These are phyloP conservation scores for Okapia johnstoni DNA, from an alignment of 2,113 vertebrate species.

Conservation along the genomic window DNA sequence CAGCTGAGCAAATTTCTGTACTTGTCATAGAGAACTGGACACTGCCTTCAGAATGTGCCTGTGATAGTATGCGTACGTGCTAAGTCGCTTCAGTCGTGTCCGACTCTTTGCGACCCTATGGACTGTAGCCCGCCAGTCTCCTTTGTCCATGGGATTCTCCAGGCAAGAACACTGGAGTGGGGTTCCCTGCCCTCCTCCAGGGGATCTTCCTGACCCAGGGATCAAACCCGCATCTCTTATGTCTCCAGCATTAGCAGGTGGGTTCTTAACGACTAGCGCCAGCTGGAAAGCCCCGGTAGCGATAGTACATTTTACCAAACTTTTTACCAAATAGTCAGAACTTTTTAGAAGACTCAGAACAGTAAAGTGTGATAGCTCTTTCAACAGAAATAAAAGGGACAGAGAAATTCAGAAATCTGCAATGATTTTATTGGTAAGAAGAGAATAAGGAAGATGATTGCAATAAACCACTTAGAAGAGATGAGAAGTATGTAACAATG, in stretches of 20 bases:
- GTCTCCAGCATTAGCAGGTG: not conserved
- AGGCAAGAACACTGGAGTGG: not conserved
- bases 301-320: not conserved
- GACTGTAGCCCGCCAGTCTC: not conserved
- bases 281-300: not conserved
- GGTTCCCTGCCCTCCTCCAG: not conserved
- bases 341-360: not conserved
- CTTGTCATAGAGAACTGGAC: not conserved
- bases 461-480: not conserved
- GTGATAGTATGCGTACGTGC: not conserved
- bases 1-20: not conserved
- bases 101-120: not conserved
- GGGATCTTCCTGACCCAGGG: not conserved
- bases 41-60: not conserved
- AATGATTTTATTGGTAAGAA: not conserved
- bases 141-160: not conserved
- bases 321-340: not conserved
- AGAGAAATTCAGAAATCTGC: not conserved
- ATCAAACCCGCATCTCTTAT: not conserved
- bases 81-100: not conserved
- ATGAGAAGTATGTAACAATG: not conserved
- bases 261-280: not conserved
- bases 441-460: not conserved
- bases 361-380: not conserved
- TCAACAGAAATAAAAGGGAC: not conserved